Conservation (phyloP, 2,888 invertebrate genomes). For the Apotomis betuletana region DNA sequence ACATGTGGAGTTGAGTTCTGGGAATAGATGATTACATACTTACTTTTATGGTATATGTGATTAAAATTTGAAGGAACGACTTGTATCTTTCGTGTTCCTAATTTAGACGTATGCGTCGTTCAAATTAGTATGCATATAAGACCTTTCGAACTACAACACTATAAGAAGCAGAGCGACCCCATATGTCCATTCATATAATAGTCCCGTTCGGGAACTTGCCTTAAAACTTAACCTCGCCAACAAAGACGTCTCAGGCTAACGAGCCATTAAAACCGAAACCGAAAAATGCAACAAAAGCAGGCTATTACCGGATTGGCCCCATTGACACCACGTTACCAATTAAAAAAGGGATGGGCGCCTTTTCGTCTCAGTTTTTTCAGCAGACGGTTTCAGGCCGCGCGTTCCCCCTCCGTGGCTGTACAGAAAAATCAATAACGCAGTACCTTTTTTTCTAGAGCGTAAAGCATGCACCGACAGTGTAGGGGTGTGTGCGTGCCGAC, state of each 20-base stretch:
- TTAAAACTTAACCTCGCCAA: neutral
- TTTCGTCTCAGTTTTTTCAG: constrained; percentile 84
- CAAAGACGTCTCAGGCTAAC: neutral
- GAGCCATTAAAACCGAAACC: constrained; percentile 46
- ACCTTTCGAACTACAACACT: neutral
- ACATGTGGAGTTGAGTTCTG: too few species aligned
- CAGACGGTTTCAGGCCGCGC: constrained; percentile 83
- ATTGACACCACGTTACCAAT: constrained; percentile 84
- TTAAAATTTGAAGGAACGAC: too few species aligned
- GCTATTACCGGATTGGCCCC: constrained; percentile 83
- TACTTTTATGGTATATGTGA: too few species aligned
- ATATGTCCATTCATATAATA: neutral
- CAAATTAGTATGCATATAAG: neutral
- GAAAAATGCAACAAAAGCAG: constrained; percentile 80
- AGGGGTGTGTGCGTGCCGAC: constrained; percentile 63
- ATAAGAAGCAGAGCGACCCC: neutral
- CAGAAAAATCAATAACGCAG: constrained; percentile 85
- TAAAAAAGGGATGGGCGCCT: constrained; percentile 82
- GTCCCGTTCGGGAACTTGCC: neutral
- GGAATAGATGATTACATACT: too few species aligned
- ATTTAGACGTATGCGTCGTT: neutral
- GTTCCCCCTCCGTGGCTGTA: constrained; percentile 73
- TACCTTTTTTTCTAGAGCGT: constrained; percentile 83
- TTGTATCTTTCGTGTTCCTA: neutral
- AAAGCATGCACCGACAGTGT: constrained; percentile 82